phyloP scores from a whole-genome alignment of 2,888 invertebrate species.

The Amiota minor region DNA sequence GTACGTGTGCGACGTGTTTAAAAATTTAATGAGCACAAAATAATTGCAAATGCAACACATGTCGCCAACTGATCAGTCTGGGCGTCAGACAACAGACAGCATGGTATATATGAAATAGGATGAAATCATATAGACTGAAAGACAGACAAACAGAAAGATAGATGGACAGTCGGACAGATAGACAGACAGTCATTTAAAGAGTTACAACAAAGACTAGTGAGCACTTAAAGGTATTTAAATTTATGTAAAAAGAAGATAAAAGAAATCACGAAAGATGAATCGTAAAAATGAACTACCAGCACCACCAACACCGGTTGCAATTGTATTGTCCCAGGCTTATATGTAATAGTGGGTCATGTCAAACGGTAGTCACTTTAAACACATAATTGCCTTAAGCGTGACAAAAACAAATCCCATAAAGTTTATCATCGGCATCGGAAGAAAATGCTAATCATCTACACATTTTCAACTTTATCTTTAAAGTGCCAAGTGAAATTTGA shows the following conservation, averaged over 20 bases:
- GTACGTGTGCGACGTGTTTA: slow-evolving; percentile 69
- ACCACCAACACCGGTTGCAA: background rate
- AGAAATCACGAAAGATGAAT: background rate
- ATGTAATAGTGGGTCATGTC: slow-evolving; percentile 58
- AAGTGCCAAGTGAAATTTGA: no score
- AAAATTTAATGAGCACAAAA: slow-evolving; percentile 70
- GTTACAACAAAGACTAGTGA: slow-evolving; percentile 39
- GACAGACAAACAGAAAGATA: slow-evolving; percentile 6
- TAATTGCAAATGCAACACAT: slow-evolving; percentile 67
- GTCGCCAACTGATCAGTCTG: slow-evolving; percentile 51
- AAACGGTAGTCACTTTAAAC: slow-evolving; percentile 46
- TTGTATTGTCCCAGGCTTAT: background rate
- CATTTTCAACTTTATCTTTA: no score
- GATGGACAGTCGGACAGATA: slow-evolving; percentile 41
- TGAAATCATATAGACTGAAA: background rate
- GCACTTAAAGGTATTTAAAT: no score
- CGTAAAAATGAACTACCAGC: background rate
- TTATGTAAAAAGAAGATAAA: background rate
- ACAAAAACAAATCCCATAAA: slow-evolving; percentile 34
- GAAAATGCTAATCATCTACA: no score
- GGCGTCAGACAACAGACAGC: no score
- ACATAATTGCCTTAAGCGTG: slow-evolving; percentile 69
- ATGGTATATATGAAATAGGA: no score
- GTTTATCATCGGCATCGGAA: no score
- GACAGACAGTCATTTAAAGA: slow-evolving; percentile 29